A percentile compares a stretch with the other conserved stretches of the same genome.
These are phyloP conservation scores for Labroides dimidiatus DNA, from an alignment of 2,797 vertebrate genomes.

Conservation along the genomic window DNA sequence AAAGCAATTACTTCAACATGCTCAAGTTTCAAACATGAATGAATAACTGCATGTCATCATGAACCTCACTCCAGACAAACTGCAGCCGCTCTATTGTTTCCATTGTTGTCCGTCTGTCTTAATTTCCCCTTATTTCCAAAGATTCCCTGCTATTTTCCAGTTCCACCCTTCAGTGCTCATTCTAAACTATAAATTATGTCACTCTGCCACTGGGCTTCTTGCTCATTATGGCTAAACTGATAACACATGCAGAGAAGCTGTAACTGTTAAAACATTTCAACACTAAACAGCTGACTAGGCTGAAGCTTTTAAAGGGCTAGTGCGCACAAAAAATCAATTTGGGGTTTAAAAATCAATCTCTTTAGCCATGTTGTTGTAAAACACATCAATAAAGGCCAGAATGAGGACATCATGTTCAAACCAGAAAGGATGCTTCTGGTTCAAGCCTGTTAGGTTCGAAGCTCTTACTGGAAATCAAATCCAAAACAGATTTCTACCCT, in stretches of 20 bases:
- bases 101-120: conserved; percentile 49
- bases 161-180: conserved; percentile 49
- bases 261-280: conserved; percentile 44
- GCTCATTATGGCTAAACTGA: conserved; percentile 56
- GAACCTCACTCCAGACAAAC: conserved; percentile 16
- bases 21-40: conserved; percentile 45
- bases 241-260: conserved; percentile 47
- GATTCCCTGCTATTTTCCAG: conserved; percentile 55
- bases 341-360: conserved; percentile 32
- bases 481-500: conserved; percentile 5
- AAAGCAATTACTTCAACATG: conserved; percentile 56
- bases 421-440: conserved; percentile 6
- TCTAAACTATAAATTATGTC: conserved; percentile 60
- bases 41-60: conserved; percentile 43
- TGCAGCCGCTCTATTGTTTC: conserved; percentile 50
- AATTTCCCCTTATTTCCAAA: conserved; percentile 43
- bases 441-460: conserved; percentile 6
- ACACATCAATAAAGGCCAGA: conserved; percentile 30
- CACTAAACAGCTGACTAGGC: conserved; percentile 38
- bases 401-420: conserved; percentile 28
- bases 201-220: conserved; percentile 49
- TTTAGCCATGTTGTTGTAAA: conserved; percentile 13
- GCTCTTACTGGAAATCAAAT: conserved; percentile 9
- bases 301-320: conserved; percentile 41
- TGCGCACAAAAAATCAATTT: conserved; percentile 35